These are phyloP conservation scores for Cottoperca gobio DNA, from an alignment of 2,797 vertebrate genomes.

Conservation along the genomic window DNA sequence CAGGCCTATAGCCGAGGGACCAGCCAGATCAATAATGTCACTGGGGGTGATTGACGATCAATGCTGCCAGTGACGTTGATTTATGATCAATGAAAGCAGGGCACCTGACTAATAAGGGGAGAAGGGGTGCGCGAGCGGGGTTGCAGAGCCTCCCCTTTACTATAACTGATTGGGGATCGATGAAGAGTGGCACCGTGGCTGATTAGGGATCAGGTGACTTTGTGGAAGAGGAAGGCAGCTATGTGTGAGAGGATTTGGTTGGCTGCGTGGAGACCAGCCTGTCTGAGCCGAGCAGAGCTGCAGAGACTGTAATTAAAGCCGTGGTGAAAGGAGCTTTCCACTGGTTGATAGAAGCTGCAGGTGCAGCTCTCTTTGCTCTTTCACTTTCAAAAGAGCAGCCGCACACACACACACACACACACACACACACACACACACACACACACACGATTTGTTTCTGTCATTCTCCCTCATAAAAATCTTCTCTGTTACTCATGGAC, in stretches of 20 bases:
- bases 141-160: constrained; percentile 70
- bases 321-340: constrained; percentile 80
- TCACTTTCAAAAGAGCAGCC: constrained; percentile 58
- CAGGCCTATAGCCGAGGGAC: constrained; percentile 57
- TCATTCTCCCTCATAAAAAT: constrained; percentile 16
- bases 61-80: constrained; percentile 77
- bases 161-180: constrained; percentile 81
- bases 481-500: constrained; percentile 3
- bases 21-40: constrained; percentile 74
- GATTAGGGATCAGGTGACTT: constrained; percentile 72
- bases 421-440: not conserved
- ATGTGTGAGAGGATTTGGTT: constrained; percentile 65
- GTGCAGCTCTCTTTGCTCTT: constrained; percentile 72
- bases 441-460: constrained; percentile 5
- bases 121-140: constrained; percentile 24
- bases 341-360: constrained; percentile 75
- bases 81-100: constrained; percentile 78
- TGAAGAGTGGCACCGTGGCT: constrained; percentile 74
- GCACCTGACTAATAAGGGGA: constrained; percentile 73
- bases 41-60: constrained; percentile 79
- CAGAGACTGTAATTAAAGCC: constrained; percentile 78
- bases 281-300: constrained; percentile 68
- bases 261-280: constrained; percentile 60
- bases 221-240: constrained; percentile 58
- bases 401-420: constrained; percentile 2